A percentile compares a stretch with the other conserved stretches of the same genome.
Conservation (phyloP, 2,888 invertebrate species). For the Cephus runcator region DNA sequence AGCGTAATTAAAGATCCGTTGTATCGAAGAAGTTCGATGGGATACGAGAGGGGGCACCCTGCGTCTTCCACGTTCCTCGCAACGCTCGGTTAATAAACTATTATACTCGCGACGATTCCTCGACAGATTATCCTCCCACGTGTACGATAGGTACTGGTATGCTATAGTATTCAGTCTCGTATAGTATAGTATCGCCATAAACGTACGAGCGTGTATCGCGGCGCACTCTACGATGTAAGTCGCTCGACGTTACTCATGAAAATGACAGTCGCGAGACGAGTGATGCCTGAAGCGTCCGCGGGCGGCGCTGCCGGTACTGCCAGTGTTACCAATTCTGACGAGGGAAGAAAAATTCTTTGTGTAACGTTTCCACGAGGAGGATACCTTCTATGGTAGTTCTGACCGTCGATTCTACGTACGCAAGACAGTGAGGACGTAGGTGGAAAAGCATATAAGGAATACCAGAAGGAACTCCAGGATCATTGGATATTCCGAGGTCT, state of each 20-base stretch:
- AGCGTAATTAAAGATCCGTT: constrained; percentile 62
- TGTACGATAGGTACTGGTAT: background rate
- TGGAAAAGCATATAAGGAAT: background rate
- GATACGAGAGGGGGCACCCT: constrained; percentile 18
- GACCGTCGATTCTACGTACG: background rate
- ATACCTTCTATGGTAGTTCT: background rate
- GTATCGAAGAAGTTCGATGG: constrained; percentile 33
- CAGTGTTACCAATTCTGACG: background rate
- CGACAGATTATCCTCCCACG: background rate
- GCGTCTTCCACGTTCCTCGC: constrained; percentile 34
- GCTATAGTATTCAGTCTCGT: background rate
- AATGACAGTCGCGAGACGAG: background rate
- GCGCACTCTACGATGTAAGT: background rate
- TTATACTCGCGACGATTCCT: constrained; percentile 28
- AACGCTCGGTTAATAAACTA: constrained; percentile 51
- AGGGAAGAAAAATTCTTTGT: background rate
- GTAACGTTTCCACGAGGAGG: background rate
- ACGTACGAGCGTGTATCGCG: background rate
- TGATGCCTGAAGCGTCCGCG: background rate
- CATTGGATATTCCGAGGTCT: background rate
- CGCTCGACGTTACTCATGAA: background rate
- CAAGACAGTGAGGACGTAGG: background rate
- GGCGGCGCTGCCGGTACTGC: background rate
- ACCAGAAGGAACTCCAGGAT: background rate
- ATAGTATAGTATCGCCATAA: background rate